phyloP scores from a whole-genome alignment of 2,113 vertebrate species.

The Reinhardtius hippoglossoides region DNA sequence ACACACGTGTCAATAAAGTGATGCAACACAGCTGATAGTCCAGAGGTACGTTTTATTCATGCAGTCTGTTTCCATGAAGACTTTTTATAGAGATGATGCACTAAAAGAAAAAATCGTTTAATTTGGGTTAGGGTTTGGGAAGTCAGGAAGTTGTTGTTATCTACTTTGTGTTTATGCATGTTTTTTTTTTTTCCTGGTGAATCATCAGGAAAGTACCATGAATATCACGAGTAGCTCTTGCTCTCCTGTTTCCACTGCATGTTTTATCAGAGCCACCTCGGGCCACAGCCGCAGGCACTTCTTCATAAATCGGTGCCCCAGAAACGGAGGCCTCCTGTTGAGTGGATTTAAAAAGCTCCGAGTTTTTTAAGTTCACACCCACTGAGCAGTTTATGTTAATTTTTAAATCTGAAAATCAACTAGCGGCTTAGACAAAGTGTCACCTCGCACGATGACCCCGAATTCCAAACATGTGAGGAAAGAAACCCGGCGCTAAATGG shows the following conservation, averaged over 20 bases:
- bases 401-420: slow-evolving; percentile 29
- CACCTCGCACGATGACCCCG: not conserved
- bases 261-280: slow-evolving; percentile 9
- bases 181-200: not conserved
- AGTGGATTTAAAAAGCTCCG: slow-evolving; percentile 17
- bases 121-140: too few relatives aligned
- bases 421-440: not conserved
- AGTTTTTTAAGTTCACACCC: slow-evolving; percentile 30
- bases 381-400: slow-evolving; percentile 14
- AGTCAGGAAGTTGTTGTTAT: not conserved
- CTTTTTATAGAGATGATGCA: slow-evolving; percentile 4
- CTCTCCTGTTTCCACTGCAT: slow-evolving; percentile 4
- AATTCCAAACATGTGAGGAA: slow-evolving; percentile 53
- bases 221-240: not conserved
- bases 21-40: slow-evolving; percentile 23
- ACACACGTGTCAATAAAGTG: slow-evolving; percentile 22
- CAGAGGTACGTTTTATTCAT: slow-evolving; percentile 38
- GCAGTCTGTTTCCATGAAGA: not conserved
- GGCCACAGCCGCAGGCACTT: not conserved
- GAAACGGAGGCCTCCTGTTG: slow-evolving; percentile 12
- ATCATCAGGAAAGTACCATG: not conserved
- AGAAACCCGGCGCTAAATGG: slow-evolving; percentile 33
- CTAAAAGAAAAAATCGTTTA: not conserved
- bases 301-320: slow-evolving; percentile 22
- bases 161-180: not conserved